Evolutionary conservation across 2,888 invertebrate genomes (phyloP).

Genomic region (Matsumyia berberina): DNA sequence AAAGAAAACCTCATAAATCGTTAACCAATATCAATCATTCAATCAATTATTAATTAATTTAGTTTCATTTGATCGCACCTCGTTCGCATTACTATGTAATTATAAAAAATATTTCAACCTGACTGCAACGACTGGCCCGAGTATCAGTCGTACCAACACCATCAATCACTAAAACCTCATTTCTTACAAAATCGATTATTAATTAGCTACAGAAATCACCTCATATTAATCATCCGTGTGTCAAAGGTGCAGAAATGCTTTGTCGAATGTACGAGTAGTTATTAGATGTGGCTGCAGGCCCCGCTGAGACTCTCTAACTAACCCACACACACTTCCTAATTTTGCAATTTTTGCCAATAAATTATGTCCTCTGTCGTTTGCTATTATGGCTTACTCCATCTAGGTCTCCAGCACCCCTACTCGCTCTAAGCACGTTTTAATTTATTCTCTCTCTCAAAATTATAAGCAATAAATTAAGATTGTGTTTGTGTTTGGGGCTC

Average conservation of each 20-base stretch:
- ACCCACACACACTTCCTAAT: slow-evolving; percentile 20
- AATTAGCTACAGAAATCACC: slow-evolving; percentile 72
- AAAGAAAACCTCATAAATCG: slow-evolving; percentile 12
- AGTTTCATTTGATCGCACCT: slow-evolving; percentile 58
- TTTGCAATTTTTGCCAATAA: slow-evolving; percentile 58
- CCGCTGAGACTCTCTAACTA: neutral
- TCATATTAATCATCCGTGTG: slow-evolving; percentile 70
- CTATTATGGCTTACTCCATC: slow-evolving; percentile 12
- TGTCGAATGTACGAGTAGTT: slow-evolving; percentile 36
- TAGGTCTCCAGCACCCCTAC: slow-evolving; percentile 5
- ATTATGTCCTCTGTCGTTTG: slow-evolving; percentile 54
- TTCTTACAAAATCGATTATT: slow-evolving; percentile 74
- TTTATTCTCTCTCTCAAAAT: slow-evolving; percentile 61
- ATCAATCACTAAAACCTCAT: slow-evolving; percentile 65
- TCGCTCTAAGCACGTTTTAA: slow-evolving; percentile 53
- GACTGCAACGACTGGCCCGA: slow-evolving; percentile 43
- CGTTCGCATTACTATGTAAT: slow-evolving; percentile 41
- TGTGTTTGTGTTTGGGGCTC: slow-evolving; percentile 42
- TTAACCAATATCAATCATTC: slow-evolving; percentile 46
- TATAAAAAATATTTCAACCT: slow-evolving; percentile 12
- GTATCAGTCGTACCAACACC: slow-evolving; percentile 53
- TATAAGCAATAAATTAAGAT: slow-evolving; percentile 59
- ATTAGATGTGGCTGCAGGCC: slow-evolving; percentile 36
- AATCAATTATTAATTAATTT: slow-evolving; percentile 63
- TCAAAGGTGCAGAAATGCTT: slow-evolving; percentile 57